Evolutionary conservation across 2,888 invertebrate species (phyloP), one percentile per base, ranked within the genome.

Genomic region (Pyrochroa serraticornis): DNA sequence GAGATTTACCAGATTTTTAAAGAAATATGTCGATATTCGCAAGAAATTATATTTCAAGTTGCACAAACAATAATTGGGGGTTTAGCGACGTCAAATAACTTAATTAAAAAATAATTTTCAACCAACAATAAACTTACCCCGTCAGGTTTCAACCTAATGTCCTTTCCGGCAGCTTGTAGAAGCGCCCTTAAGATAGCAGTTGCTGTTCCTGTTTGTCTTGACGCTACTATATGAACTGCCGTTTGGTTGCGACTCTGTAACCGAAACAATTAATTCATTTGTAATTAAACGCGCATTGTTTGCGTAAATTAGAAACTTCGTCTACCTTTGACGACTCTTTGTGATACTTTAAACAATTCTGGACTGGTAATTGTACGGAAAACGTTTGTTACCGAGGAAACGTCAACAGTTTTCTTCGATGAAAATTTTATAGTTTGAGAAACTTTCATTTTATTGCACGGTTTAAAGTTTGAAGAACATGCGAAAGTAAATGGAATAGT

Each of bases 191-290:
- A 86, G 69, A 97, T 93, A 69, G 92, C 91, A 53, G 96, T 91
- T 3, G 96, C 95, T 7, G 93, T 93, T 9, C 95, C 95, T 0
- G 94, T 93, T 78, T 94, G 92, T 71, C 98, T 86, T 68, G 92
- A 91, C 50, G 96, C 95, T 61, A 97, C 97, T 78, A 97, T 83
- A 82, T 99, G 99, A 1, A 98, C 90, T 1, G 97, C 92, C 5
- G 96, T 92, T 80, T 97, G 97, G 70, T 93, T 89, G 62, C 92
- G 91, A 60, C 94, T 90, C 97, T 97, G 79, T 33, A 79, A 75
- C 68, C 38, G 62, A 49, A 58, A 33, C 7, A 6, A 39, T 13
- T 39, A n/a, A n/a, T 13, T n/a, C 2, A 39, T 39, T 22, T 22
- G 22, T n/a, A n/a, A n/a, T n/a, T n/a, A n/a, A n/a, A n/a, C n/a